Conservation (phyloP, 2,797 vertebrate species). For the Bovichtus diacanthus region DNA sequence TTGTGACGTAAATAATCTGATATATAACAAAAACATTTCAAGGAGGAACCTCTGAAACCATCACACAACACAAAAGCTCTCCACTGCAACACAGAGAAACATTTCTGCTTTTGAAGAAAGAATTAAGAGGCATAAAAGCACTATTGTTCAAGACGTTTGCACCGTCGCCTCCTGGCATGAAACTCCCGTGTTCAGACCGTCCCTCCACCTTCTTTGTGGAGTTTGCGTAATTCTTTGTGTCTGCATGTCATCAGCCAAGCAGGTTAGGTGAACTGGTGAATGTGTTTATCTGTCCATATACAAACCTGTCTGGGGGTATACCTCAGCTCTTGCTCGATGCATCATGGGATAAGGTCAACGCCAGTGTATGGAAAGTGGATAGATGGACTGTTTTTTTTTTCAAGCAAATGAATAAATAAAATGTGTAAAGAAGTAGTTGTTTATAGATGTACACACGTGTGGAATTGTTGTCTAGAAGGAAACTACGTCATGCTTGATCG, state of each 20-base stretch:
- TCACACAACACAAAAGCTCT: not conserved
- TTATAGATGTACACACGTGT: not conserved
- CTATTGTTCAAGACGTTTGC: slow-evolving; percentile 9
- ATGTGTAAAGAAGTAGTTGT: not conserved
- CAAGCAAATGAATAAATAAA: not conserved
- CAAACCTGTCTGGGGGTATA: slow-evolving; percentile 18
- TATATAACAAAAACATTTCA: not conserved
- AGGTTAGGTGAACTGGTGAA: slow-evolving; percentile 23
- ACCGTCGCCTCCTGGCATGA: not conserved
- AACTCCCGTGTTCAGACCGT: not conserved
- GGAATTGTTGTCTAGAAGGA: not conserved
- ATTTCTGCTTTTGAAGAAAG: slow-evolving; percentile 5
- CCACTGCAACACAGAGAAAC: not conserved
- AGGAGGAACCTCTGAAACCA: not conserved
- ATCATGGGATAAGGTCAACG: not conserved
- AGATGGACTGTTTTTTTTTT: not conserved
- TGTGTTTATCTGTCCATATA: slow-evolving; percentile 5
- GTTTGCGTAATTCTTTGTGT: not conserved
- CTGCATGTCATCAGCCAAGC: slow-evolving; percentile 16
- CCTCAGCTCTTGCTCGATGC: not conserved
- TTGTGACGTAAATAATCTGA: not conserved
- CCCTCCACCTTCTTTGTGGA: slow-evolving; percentile 1
- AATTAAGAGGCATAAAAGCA: not conserved
- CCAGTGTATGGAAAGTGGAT: not conserved
- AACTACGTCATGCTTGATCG: not conserved